Evolutionary conservation across 2,888 invertebrate species (phyloP), one percentile per base, ranked within the genome.

Genomic region (Lochmaea capreae): DNA sequence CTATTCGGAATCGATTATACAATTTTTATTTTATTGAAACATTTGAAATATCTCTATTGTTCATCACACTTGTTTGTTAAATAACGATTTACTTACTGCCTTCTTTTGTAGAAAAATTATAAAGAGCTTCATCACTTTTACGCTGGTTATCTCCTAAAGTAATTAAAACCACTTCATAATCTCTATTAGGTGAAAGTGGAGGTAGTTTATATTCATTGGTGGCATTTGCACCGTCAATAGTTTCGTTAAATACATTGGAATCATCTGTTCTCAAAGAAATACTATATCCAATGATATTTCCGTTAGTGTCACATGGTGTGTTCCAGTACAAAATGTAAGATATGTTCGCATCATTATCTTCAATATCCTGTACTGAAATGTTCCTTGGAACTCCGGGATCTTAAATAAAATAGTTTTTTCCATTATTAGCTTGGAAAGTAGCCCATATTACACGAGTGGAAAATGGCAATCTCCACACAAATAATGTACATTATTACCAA

Each of bases 331-430:
- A 39, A 39, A 39, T 57, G 4, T 49, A 71, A n/a, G 18, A 54
- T 4, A 43, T 12, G 14, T n/a, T 16, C 22, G 26, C 46, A 46
- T 62, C 33, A 14, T 65, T n/a, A 16, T 16, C 18, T 39, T 18
- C n/a, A 14, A 46, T 18, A 61, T 61, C 33, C 10, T 59, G 5
- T 39, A 61, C 68, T 8, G 16, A 10, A 2, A 74, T 57, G 12
- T 74, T 67, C 16, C 42, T 42, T 8, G 73, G 72, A 57, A n/a
- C 49, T 42, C 71, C 75, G 3, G 77, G 73, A 6, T 43, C 77
- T 77, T 43, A 61, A 74, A 74, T 5, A 49, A 26, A 58, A 54
- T 39, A 10, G 46, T 46, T 46, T 46, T 12, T 33, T 33, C 6
- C 8, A 33, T 33, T 26, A 26, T 26, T 5, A 26, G 26, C 4